Evolutionary conservation across 2,797 vertebrate species (phyloP), one percentile per base, ranked within the genome.

Genomic region (Mormyrus hasselquistii): DNA sequence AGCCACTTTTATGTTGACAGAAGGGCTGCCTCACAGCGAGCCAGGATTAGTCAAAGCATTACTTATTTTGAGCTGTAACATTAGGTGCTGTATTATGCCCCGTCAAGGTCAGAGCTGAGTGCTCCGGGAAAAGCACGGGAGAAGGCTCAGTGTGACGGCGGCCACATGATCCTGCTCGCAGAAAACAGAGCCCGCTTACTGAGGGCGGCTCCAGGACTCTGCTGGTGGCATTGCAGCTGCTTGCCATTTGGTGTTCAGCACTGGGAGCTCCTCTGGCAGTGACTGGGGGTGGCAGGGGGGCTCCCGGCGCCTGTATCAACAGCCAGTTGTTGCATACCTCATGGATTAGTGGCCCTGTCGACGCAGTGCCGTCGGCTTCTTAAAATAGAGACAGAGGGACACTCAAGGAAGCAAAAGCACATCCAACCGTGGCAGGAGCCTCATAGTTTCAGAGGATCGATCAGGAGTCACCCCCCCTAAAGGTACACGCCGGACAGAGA

Each of bases 331-430:
- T 86, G 93, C 93, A 93, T 91, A 91, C 93, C 92, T 89, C 88
- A 89, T 90, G 94, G 93, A 94, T 95, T 93, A 94, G 91, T 86
- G 84, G 89, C 89, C 91, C 91, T 91, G 91, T 91, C 91, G 92
- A 92, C 90, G 91, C 91, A 90, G 93, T 92, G 90, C 92, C 91
- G 91, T 89, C 9, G 50, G 89, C 88, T 92, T 92, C 93, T 93
- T 93, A 93, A 95, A 94, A 95, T 93, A 95, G 94, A 95, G 90
- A 88, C 90, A 91, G 91, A 91, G 89, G 49, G 65, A 86, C 89
- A 90, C 90, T 92, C 87, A 91, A 92, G 90, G 91, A 93, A 94
- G 94, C 90, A 93, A 91, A 94, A 93, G 59, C 82, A 8, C 50
- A 14, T 88, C 52, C 22, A 88, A 57, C 85, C 84, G 65, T 52